Conservation (phyloP, 92 coral and sea anemone genomes). For the Siderastrea radians region DNA sequence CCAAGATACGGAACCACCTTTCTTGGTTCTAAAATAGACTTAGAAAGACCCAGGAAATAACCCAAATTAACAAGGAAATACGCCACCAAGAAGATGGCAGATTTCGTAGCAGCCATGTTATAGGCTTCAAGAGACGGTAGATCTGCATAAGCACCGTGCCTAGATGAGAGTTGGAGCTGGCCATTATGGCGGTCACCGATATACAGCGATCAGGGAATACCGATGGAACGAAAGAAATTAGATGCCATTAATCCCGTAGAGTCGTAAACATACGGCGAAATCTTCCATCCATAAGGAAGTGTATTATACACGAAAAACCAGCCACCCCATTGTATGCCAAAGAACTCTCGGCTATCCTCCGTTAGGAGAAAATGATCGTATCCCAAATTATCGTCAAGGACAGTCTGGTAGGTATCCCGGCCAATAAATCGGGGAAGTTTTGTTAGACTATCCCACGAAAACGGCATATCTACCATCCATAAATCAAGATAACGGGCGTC, state of each 20-base stretch:
- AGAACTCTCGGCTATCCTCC: too few species aligned
- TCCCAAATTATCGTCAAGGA: background rate
- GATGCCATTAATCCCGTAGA: background rate
- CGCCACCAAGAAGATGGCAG: slow-evolving; percentile 42
- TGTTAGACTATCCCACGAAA: background rate
- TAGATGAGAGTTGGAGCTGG: slow-evolving; percentile 31
- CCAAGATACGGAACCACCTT: slow-evolving; percentile 45
- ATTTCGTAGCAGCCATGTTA: slow-evolving; percentile 28
- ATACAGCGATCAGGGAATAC: slow-evolving; percentile 5
- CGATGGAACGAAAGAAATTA: background rate
- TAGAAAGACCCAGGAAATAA: slow-evolving; percentile 46
- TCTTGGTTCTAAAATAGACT: slow-evolving; percentile 37
- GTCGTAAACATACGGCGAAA: background rate
- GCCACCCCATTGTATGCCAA: background rate
- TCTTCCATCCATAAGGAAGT: background rate
- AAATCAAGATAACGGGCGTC: background rate
- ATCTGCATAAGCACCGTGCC: slow-evolving; percentile 13
- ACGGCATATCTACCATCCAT: background rate
- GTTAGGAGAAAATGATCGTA: too few species aligned
- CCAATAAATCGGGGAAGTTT: background rate
- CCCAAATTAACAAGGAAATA: slow-evolving; percentile 45
- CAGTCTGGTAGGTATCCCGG: background rate
- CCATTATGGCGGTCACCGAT: slow-evolving; percentile 63
- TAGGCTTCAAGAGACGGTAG: background rate
- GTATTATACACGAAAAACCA: background rate